These are phyloP conservation scores for Felis chaus DNA, from an alignment of 2,113 vertebrate genomes.

Conservation along the genomic window DNA sequence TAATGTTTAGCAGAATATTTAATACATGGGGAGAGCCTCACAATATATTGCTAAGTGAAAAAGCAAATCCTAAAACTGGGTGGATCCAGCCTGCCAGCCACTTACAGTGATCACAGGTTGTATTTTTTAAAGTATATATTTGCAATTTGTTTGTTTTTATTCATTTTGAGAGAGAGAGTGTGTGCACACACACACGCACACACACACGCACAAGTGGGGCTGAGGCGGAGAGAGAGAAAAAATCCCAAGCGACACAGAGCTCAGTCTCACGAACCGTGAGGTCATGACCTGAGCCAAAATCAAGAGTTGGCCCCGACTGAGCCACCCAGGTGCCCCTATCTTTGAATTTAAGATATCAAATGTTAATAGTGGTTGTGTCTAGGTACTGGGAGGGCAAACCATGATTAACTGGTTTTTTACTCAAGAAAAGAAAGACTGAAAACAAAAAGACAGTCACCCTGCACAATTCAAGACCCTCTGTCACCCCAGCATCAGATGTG, in stretches of 20 bases:
- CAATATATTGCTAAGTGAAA: background rate
- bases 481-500: background rate
- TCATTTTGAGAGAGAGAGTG: no score
- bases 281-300: no score
- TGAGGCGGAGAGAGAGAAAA: no score
- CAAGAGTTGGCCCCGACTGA: no score
- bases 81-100: background rate
- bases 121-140: background rate
- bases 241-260: no score
- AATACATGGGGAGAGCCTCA: background rate
- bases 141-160: background rate
- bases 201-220: no score
- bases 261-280: no score
- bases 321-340: no score
- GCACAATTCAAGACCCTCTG: fast-evolving
- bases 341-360: background rate
- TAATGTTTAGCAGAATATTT: background rate
- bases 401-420: background rate
- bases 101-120: background rate
- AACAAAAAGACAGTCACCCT: background rate
- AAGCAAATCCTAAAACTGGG: background rate
- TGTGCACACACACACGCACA: no score
- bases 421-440: background rate
- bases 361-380: background rate
- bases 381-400: background rate